phyloP scores from a whole-genome alignment of 2,888 invertebrate species.

The Argyresthia albistria region DNA sequence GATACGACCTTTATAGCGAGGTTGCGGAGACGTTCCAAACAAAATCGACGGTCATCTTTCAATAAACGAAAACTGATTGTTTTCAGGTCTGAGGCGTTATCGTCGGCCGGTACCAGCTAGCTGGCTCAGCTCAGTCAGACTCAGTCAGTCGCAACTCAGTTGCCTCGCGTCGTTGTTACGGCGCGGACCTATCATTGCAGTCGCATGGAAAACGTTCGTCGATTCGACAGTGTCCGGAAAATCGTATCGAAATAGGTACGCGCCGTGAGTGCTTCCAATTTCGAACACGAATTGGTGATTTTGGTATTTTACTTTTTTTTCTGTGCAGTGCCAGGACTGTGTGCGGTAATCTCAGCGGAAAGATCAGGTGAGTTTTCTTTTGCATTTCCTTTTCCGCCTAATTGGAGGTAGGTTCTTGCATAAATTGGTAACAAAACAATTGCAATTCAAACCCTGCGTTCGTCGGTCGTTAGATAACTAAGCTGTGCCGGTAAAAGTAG shows the following conservation, averaged over 20 bases:
- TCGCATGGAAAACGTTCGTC: too few relatives aligned
- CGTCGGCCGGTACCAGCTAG: too few relatives aligned
- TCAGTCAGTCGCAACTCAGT: conserved; percentile 12
- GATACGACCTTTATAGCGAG: too few relatives aligned
- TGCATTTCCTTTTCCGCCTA: background rate
- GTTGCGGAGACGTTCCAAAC: background rate
- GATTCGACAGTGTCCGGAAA: too few relatives aligned
- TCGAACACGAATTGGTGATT: background rate
- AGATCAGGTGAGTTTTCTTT: background rate
- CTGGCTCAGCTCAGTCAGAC: too few relatives aligned
- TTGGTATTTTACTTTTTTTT: background rate
- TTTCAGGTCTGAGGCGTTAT: background rate
- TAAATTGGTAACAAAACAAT: background rate
- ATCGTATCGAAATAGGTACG: background rate
- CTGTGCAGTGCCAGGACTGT: background rate
- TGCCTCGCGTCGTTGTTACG: conserved; percentile 36
- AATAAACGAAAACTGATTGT: background rate
- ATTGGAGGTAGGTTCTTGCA: background rate
- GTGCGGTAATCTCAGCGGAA: background rate
- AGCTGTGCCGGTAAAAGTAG: conserved; percentile 1
- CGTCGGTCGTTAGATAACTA: background rate
- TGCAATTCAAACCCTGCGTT: background rate
- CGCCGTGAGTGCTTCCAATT: conserved; percentile 3
- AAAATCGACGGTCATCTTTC: background rate
- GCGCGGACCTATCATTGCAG: conserved; percentile 32